Evolutionary conservation across 2,888 invertebrate genomes (phyloP).

Genomic region (Dryobota labecula): DNA sequence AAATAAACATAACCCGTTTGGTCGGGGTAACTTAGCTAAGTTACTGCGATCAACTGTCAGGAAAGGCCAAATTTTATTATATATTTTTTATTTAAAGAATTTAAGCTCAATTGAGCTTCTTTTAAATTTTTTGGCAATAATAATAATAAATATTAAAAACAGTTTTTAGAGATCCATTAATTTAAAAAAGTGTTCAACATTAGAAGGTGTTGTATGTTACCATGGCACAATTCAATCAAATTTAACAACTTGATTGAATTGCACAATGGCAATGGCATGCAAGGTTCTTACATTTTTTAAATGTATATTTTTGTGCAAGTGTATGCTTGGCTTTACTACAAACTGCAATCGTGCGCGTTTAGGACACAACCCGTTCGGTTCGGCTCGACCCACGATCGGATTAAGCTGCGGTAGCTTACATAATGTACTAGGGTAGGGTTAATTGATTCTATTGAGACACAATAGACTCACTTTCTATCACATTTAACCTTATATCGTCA

Average conservation of each 20-base stretch:
- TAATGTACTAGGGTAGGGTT: conserved; percentile 54
- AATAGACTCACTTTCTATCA: conserved; percentile 34
- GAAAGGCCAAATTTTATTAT: too few relatives aligned
- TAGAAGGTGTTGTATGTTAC: too few relatives aligned
- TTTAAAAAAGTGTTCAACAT: not conserved
- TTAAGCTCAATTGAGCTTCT: too few relatives aligned
- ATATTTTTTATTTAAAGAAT: too few relatives aligned
- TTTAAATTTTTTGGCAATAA: too few relatives aligned
- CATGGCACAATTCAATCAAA: too few relatives aligned
- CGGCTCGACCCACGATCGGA: conserved; percentile 42
- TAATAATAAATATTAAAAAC: too few relatives aligned
- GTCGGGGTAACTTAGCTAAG: not conserved
- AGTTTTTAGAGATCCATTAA: too few relatives aligned
- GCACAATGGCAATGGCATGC: not conserved
- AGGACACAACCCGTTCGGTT: conserved; percentile 4
- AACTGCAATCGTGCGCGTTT: conserved; percentile 30
- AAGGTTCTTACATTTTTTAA: not conserved
- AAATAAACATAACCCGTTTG: not conserved
- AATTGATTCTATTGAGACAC: conserved; percentile 58
- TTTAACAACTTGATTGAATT: too few relatives aligned
- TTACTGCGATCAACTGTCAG: not conserved
- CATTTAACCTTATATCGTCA: conserved; percentile 28
- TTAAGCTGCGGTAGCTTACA: conserved; percentile 54
- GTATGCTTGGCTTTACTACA: not conserved
- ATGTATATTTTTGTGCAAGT: not conserved